phyloP scores from a whole-genome alignment of 2,888 invertebrate species.

The Polyommatus iphigenia region DNA sequence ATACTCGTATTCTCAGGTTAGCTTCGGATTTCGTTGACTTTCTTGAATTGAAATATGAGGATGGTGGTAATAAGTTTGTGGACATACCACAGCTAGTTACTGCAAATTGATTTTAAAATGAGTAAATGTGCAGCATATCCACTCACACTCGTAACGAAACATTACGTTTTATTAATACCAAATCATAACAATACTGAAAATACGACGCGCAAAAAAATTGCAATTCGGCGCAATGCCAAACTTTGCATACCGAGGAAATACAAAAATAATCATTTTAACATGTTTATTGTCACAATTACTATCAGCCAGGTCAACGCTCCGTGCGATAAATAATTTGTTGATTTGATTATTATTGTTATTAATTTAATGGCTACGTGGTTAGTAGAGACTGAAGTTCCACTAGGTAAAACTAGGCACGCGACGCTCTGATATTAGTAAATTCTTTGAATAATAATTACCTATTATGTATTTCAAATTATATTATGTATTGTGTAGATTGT shows the following conservation, averaged over 20 bases:
- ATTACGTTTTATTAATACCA: neutral
- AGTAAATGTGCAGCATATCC: neutral
- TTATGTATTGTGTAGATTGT: too few species aligned
- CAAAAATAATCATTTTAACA: constrained; percentile 18
- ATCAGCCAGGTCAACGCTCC: neutral
- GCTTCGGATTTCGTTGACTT: neutral
- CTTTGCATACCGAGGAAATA: neutral
- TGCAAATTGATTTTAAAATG: too few species aligned
- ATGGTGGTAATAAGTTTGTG: neutral
- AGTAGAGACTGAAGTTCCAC: neutral
- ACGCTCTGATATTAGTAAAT: too few species aligned
- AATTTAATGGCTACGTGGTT: neutral
- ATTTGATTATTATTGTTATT: neutral
- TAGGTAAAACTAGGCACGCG: too few species aligned
- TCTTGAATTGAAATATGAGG: neutral
- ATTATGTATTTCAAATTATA: too few species aligned
- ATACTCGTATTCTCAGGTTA: neutral
- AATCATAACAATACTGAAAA: neutral
- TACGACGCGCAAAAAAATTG: constrained; percentile 13
- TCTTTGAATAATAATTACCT: too few species aligned
- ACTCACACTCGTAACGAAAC: neutral
- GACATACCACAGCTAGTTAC: too few species aligned
- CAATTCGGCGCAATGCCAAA: constrained; percentile 22
- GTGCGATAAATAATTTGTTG: constrained; percentile 19
- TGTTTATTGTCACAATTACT: neutral